Base-by-base conservation (phyloP, 2,797 vertebrate genomes). In the Emydoidea blandingii region DNA sequence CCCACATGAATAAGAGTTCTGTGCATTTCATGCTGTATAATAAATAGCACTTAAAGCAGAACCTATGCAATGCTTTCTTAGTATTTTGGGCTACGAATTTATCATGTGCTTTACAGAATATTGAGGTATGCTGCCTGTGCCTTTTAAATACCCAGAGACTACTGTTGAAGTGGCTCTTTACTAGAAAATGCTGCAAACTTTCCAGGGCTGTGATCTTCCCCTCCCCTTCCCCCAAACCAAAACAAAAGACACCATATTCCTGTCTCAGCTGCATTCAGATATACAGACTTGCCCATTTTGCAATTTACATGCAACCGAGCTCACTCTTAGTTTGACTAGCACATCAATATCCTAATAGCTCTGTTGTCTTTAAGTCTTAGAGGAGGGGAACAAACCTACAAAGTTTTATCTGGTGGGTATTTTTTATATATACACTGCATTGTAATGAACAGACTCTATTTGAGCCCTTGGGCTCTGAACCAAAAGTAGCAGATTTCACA, bases 1-100 rank as follows among this genome's bases (percentile, higher is more conserved):
- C 96, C 97, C 96, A 97, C 96, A 95, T 97, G 96, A 97, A 97
- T 97, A 97, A 97, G 96, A 96, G 94, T 95, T 97, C 96, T 96
- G 97, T 96, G 97, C 96, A 96, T 97, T 96, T 97, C 97, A 92
- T 97, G 96, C 96, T 97, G 97, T 97, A 96, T 97, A 97, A 97
- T 97, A 97, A 97, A 97, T 97, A 97, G 96, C 95, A 96, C 95
- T 97, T 95, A 97, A 97, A 97, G 96, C 95, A 97, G 95, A 97
- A 97, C 96, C 97, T 97, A 92, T 97, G 95, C 96, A 95, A 96
- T 97, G 94, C 83, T 95, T 96, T 97, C 96, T 97, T 94, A 92
- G 95, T 95, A 93, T 95, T 97, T 97, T 95, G 93, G 96, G 92
- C 95, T 94, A 97, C 91, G 92, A 93, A 97, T 97, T 97, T 97